These are phyloP conservation scores for Sebastes kiyomatsui DNA, from an alignment of 2,797 vertebrate genomes.

Conservation along the genomic window DNA sequence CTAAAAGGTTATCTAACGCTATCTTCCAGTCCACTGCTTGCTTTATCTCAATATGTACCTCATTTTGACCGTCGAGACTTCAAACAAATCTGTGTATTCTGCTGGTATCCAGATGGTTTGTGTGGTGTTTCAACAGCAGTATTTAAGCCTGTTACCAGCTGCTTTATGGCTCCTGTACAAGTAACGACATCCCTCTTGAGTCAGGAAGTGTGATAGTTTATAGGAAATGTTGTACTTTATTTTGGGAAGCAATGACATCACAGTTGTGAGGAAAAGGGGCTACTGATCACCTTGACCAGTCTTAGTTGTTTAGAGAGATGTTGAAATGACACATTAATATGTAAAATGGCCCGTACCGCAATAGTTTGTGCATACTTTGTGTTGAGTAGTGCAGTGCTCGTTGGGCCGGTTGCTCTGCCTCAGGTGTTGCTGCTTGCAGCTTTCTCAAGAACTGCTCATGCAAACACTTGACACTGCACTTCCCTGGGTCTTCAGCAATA, in stretches of 20 bases:
- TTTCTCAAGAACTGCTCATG: too few species aligned
- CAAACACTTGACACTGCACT: too few species aligned
- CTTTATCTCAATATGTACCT: background rate
- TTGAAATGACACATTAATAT: background rate
- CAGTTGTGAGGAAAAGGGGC: background rate
- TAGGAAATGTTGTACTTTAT: background rate
- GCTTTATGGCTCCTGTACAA: background rate
- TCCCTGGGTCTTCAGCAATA: fast-evolving
- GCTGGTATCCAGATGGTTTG: background rate
- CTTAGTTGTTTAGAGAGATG: fast-evolving
- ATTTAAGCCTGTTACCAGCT: background rate
- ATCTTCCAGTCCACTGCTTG: background rate
- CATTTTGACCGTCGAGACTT: background rate
- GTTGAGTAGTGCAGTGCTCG: fast-evolving
- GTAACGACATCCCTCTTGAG: background rate
- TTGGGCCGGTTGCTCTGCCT: fast-evolving
- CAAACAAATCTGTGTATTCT: background rate
- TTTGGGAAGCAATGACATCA: background rate
- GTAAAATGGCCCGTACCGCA: background rate
- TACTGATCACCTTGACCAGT: background rate
- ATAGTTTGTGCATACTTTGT: background rate
- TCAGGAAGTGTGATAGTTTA: background rate
- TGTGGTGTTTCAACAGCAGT: background rate
- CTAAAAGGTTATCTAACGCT: background rate
- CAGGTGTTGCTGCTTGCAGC: background rate